These are phyloP conservation scores for Phoenicopterus ruber DNA, from an alignment of 2,113 vertebrate species.

Conservation along the genomic window DNA sequence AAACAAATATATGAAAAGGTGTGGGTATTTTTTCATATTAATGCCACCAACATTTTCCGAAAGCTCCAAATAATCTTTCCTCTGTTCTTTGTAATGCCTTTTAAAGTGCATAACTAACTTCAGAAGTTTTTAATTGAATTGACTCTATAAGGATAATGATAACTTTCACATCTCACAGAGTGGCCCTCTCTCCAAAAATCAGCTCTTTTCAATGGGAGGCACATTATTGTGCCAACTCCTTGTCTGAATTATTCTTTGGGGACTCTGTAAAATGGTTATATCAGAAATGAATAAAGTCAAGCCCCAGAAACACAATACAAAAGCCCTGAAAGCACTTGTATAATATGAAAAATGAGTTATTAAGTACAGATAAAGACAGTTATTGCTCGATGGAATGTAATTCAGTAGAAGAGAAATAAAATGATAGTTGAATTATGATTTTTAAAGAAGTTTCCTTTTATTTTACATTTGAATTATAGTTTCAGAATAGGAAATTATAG, in stretches of 20 bases:
- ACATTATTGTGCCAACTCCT: background rate
- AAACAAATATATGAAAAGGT: background rate
- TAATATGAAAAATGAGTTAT: background rate
- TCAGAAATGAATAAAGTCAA: background rate
- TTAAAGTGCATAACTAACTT: background rate
- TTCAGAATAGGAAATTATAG: background rate
- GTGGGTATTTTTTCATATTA: background rate
- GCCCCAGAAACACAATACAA: background rate
- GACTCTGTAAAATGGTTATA: background rate
- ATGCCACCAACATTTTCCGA: background rate
- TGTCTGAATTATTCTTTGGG: constrained; percentile 9
- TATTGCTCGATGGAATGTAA: background rate
- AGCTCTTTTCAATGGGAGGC: background rate
- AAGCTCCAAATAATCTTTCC: background rate
- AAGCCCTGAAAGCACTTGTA: background rate
- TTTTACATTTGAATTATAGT: background rate
- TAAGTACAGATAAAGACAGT: background rate
- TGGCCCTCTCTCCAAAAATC: background rate
- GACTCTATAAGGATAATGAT: background rate
- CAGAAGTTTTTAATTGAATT: background rate
- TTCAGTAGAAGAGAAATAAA: background rate
- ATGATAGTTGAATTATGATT: background rate
- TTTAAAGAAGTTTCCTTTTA: background rate
- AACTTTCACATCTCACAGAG: background rate
- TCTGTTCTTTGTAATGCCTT: background rate